phyloP scores from a whole-genome alignment of 2,888 invertebrate species.

The Laothoe populi region DNA sequence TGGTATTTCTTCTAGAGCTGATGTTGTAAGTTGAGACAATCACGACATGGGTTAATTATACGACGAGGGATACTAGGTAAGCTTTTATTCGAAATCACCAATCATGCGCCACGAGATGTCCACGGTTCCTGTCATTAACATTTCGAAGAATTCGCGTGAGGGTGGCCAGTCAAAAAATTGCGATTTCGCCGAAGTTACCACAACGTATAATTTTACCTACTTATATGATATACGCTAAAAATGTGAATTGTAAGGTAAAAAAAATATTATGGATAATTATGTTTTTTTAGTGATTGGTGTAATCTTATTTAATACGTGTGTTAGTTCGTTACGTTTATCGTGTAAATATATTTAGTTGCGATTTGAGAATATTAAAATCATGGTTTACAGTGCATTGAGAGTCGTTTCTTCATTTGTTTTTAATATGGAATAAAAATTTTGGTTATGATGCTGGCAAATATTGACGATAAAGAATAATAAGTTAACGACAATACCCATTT shows the following conservation, averaged over 20 bases:
- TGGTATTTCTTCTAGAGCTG: not conserved
- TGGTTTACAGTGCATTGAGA: not conserved
- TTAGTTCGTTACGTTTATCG: no score
- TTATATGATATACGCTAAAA: conserved; percentile 4
- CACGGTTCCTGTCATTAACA: conserved; percentile 44
- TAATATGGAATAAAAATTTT: no score
- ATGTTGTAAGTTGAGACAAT: not conserved
- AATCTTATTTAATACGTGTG: conserved; percentile 3
- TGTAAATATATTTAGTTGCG: no score
- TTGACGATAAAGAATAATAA: no score
- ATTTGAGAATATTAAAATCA: not conserved
- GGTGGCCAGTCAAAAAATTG: conserved; percentile 47
- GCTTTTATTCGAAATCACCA: conserved; percentile 30
- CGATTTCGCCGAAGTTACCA: conserved; percentile 36
- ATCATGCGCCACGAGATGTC: conserved; percentile 44
- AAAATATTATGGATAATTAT: conserved; percentile 2
- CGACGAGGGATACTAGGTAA: conserved; percentile 6
- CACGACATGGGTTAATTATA: no score
- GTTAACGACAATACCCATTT: no score
- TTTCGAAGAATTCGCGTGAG: conserved; percentile 58
- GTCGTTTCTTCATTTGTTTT: no score
- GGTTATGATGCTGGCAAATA: no score
- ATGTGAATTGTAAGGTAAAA: conserved; percentile 11
- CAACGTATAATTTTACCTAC: conserved; percentile 15
- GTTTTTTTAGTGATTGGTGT: conserved; percentile 8